phyloP scores from a whole-genome alignment of 2,113 vertebrate species.

The Mormoops blainvillei region DNA sequence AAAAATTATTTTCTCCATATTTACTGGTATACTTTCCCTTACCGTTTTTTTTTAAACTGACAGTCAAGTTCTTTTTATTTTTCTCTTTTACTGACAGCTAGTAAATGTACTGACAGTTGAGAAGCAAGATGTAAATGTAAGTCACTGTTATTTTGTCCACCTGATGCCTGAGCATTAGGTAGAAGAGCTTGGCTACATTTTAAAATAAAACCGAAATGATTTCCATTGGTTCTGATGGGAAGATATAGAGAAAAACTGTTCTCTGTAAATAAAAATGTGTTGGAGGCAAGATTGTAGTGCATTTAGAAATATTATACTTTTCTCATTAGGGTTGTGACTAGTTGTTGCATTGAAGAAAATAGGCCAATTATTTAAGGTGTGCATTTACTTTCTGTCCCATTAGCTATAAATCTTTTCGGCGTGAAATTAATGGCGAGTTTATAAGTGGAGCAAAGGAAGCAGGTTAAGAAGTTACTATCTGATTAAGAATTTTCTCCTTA shows the following conservation, averaged over 20 bases:
- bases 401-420: conserved; percentile 14
- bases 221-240: background rate
- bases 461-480: conserved; percentile 30
- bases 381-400: conserved; percentile 19
- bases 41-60: conserved; percentile 57
- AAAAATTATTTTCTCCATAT: conserved; percentile 51
- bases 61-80: conserved; percentile 53
- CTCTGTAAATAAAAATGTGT: conserved; percentile 21
- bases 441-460: background rate
- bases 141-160: conserved; percentile 63
- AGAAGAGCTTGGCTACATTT: conserved; percentile 30
- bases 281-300: background rate
- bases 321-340: background rate
- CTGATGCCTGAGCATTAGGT: conserved; percentile 14
- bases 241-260: background rate
- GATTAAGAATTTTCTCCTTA: background rate
- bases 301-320: background rate
- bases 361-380: conserved; percentile 12
- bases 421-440: conserved; percentile 22
- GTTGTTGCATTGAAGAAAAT: background rate
- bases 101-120: conserved; percentile 64
- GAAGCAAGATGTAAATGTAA: conserved; percentile 64
- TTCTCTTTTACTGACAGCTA: conserved; percentile 67
- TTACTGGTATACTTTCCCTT: conserved; percentile 31
- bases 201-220: conserved; percentile 53